Base-by-base conservation (phyloP, 2,888 invertebrate genomes). In the Drosophila formosana region DNA sequence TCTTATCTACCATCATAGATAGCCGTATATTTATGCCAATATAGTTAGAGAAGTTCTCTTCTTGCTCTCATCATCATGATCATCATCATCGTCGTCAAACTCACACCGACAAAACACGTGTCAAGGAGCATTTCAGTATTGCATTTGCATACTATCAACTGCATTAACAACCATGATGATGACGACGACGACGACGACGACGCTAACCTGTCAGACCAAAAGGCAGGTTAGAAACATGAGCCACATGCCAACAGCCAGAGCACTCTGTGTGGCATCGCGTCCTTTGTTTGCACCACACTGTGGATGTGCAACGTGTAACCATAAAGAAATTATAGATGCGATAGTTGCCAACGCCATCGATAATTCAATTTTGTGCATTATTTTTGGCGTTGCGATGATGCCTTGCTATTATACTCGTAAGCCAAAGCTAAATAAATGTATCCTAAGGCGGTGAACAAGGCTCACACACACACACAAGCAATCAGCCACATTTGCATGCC, bases 331-430 rank as follows among this genome's bases (percentile, higher is more conserved):
- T 86, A 89, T 79, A 63, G 79, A 72, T 68, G 77, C 82, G 73
- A 80, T 78, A 78, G 81, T 82, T 83, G 68, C 51, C 84, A 79
- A 64, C 80, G 75, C 64, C 78, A 78, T 89, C 90, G 89, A 89
- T 89, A 89, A 89, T 89, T 89, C 89, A 89, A 89, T 89, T 89
- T 85, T 80, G 81, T 87, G 85, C 81, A 86, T 89, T 89, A 89
- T 89, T 89, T 89, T 89, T 78, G 84, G 79, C 70, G 87, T 72
- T 86, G 57, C 69, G 60, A 72, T 81, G 88, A 84, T 80, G 88
- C 75, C 67, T 63, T 56, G 79, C 83, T 88, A 81, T 88, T 88
- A 84, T 80, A 18, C 39, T 41, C 1, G 39, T 18, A 73, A 77
- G 85, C 82, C 72, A 78, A 88, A 84, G 84, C 84, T 77, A 78